Base-by-base conservation (phyloP, 2,888 invertebrate species). In the Rotaria magnacalcarata region DNA sequence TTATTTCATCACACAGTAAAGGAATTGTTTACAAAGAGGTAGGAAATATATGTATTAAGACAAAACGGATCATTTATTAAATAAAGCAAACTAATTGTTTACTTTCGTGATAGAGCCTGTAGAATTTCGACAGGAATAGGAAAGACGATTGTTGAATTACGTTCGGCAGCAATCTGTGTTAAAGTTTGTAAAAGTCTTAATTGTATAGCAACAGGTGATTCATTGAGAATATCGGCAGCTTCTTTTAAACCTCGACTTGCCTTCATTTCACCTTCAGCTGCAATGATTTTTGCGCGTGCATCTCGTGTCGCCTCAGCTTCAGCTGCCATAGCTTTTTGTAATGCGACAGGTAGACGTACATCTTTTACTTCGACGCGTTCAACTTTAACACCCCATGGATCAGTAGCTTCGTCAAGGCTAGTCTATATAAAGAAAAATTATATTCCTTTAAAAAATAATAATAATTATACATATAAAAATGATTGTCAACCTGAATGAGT, bases 181-280 rank as follows among this genome's bases (percentile, higher is more conserved):
- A 90, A 88, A 3, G 90, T 90, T 88, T 90, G 90, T 75, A 90
- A 88, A 88, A 90, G 90, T n/a, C 90, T 88, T 43, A 90, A 89
- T 92, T 94, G 94, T 87, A 95, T 91, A 52, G 95, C 95, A 88
- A 94, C 94, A n/a, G 95, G 95, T 88, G 94, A 94, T 90, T 94
- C 94, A 54, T 93, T 92, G 90, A 96, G 95, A 85, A 96, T 95
- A 89, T 96, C 94, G 3, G 95, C 94, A 14, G 96, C 96, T 92
- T 96, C 95, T 90, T 94, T 94, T 85, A 96, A 92, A 11, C 95
- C 95, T 88, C 94, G 93, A 0, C 95, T 95, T 2, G 96, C 95
- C 80, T 89, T 90, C 88, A 90, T 89, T 87, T 90, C 90, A 21
- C 90, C 90, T 85, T 90, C 86, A 56, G 87, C 85, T 27, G 85